Evolutionary conservation across 2,113 vertebrate species (phyloP).

Genomic region (Actinemys pallida): DNA sequence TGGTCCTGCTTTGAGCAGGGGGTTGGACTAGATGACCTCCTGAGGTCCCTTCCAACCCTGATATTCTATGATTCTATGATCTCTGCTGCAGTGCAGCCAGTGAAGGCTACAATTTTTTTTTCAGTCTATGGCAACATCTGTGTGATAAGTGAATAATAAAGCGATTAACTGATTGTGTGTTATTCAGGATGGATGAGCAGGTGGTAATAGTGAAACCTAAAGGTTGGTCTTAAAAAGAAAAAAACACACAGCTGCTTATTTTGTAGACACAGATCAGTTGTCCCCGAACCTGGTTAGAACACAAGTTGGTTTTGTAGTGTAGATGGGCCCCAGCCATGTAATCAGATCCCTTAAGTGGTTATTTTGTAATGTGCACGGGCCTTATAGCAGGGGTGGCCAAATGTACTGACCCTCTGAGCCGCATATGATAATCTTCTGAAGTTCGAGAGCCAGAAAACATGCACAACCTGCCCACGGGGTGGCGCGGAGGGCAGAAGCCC

Average conservation of each 20-base stretch:
- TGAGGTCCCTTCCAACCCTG: too few species aligned
- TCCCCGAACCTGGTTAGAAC: slow-evolving; percentile 55
- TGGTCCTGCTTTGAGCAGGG: too few species aligned
- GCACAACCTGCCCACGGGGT: too few species aligned
- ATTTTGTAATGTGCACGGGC: slow-evolving; percentile 14
- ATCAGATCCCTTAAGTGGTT: slow-evolving; percentile 39
- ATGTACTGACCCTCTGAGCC: too few species aligned
- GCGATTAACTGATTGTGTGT: slow-evolving; percentile 43
- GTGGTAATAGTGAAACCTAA: slow-evolving; percentile 53
- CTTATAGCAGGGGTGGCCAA: background rate
- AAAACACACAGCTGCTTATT: slow-evolving; percentile 67
- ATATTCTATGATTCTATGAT: background rate
- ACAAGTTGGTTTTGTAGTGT: slow-evolving; percentile 37
- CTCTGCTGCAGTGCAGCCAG: slow-evolving; percentile 56
- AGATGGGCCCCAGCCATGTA: background rate
- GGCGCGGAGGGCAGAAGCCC: too few species aligned
- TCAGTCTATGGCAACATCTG: background rate
- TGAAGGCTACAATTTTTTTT: slow-evolving; percentile 34
- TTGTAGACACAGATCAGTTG: slow-evolving; percentile 50
- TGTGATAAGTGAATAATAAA: slow-evolving; percentile 2
- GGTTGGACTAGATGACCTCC: too few species aligned
- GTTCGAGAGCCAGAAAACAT: too few species aligned
- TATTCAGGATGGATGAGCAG: slow-evolving; percentile 51
- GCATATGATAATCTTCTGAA: too few species aligned
- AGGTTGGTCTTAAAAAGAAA: slow-evolving; percentile 35